A percentile compares a stretch with the other conserved stretches of the same genome.
Conservation (phyloP, 1,140 invertebrate genomes). For the Ostrea denselamellosa region DNA sequence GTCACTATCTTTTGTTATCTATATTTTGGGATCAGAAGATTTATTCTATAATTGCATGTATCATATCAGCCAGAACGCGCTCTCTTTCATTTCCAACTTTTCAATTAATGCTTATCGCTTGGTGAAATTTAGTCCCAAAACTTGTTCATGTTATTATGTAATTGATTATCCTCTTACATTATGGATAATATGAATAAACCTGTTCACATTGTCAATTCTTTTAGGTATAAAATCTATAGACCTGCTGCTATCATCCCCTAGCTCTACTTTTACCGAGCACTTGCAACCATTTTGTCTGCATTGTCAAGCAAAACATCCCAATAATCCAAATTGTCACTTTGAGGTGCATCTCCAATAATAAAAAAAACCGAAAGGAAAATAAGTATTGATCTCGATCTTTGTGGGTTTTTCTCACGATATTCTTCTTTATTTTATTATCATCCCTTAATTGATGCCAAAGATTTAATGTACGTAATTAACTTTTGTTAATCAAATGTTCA, state of each 20-base stretch:
- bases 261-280: neutral
- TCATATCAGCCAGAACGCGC: neutral
- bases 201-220: neutral
- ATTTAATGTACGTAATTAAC: constrained; percentile 27
- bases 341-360: constrained; percentile 2
- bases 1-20: no score
- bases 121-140: neutral
- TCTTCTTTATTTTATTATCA: neutral
- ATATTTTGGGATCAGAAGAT: no score
- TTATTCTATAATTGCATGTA: neutral
- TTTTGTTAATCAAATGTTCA: constrained; percentile 31
- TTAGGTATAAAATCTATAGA: constrained; percentile 12
- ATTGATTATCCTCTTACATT: neutral
- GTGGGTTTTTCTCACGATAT: constrained; percentile 27
- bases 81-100: neutral
- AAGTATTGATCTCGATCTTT: neutral
- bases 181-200: neutral
- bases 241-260: neutral
- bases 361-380: neutral
- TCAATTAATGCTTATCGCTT: neutral
- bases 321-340: constrained; percentile 3
- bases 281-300: neutral
- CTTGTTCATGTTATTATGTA: neutral
- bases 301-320: neutral
- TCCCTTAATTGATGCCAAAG: constrained; percentile 24